phyloP scores from a whole-genome alignment of 2,113 vertebrate species.

The Chinchilla lanigera region DNA sequence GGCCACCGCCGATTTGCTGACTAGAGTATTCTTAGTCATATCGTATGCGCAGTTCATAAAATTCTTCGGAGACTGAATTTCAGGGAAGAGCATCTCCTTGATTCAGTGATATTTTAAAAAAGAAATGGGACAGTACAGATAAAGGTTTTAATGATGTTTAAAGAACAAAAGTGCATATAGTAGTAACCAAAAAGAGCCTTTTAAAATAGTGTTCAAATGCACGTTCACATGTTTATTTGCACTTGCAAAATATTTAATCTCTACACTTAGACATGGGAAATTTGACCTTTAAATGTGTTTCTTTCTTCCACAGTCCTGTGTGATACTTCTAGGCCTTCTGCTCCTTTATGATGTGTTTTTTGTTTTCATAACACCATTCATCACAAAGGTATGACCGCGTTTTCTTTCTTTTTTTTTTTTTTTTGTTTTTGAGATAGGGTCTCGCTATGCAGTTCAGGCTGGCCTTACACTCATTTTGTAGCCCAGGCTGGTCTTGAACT shows the following conservation, averaged over 20 bases:
- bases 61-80: not conserved
- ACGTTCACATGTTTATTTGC: conserved; percentile 36
- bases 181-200: not conserved
- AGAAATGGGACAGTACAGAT: not conserved
- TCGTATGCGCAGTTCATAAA: conserved; percentile 20
- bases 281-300: conserved; percentile 59
- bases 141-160: conserved; percentile 16
- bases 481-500: too few relatives aligned
- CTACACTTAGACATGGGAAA: conserved; percentile 19
- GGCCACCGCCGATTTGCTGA: not conserved
- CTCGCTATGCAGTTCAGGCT: too few relatives aligned
- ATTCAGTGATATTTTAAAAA: conserved; percentile 8
- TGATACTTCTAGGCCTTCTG: conserved; percentile 95
- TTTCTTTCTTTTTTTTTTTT: too few relatives aligned
- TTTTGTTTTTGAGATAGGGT: too few relatives aligned
- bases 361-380: conserved; percentile 98
- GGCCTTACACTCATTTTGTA: too few relatives aligned
- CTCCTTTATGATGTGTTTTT: conserved; percentile 98
- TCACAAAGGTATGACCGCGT: conserved; percentile 92
- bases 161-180: conserved; percentile 55
- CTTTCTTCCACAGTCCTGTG: conserved; percentile 91
- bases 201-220: conserved; percentile 60
- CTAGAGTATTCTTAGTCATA: conserved; percentile 43
- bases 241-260: conserved; percentile 38
- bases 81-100: conserved; percentile 11